phyloP scores from a whole-genome alignment of 30 jellyfish, hydroid and myxozoan species.

The Turritopsis rubra region DNA sequence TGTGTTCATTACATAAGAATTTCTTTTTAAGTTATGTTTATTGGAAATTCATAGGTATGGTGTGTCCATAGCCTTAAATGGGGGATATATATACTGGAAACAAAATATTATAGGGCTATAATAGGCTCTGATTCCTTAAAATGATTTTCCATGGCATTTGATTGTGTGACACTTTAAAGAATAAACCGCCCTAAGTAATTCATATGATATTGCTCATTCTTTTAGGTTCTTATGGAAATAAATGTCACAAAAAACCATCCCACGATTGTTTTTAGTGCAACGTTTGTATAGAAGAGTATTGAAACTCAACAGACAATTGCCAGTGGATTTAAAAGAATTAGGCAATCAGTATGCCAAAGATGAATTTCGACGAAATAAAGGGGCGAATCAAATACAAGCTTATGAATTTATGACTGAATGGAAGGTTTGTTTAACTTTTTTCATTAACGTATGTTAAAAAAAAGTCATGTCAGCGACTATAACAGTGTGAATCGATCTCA shows the following conservation, averaged over 20 bases:
- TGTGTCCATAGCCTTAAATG: no score
- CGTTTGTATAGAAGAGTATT: slow-evolving; percentile 36
- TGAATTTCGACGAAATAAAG: slow-evolving; percentile 42
- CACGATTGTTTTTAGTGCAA: slow-evolving; percentile 33
- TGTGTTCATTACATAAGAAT: no score
- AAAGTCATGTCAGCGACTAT: neutral
- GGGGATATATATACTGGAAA: no score
- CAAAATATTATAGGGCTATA: no score
- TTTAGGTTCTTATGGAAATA: neutral
- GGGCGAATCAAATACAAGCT: slow-evolving; percentile 28
- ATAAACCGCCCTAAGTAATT: no score
- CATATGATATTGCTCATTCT: no score
- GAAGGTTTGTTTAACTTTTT: slow-evolving; percentile 25
- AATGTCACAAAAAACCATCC: slow-evolving; percentile 29
- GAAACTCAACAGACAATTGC: slow-evolving; percentile 28
- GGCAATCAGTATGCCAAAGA: slow-evolving; percentile 47
- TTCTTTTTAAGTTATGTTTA: no score
- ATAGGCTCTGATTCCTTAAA: no score
- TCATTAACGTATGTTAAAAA: neutral
- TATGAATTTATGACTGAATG: slow-evolving; percentile 36
- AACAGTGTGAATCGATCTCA: no score
- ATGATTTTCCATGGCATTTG: no score
- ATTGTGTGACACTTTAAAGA: no score
- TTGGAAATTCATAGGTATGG: no score
- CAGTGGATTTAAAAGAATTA: slow-evolving; percentile 27